Evolutionary conservation across 2,797 vertebrate species (phyloP).

Genomic region (Cephalopachus bancanus): DNA sequence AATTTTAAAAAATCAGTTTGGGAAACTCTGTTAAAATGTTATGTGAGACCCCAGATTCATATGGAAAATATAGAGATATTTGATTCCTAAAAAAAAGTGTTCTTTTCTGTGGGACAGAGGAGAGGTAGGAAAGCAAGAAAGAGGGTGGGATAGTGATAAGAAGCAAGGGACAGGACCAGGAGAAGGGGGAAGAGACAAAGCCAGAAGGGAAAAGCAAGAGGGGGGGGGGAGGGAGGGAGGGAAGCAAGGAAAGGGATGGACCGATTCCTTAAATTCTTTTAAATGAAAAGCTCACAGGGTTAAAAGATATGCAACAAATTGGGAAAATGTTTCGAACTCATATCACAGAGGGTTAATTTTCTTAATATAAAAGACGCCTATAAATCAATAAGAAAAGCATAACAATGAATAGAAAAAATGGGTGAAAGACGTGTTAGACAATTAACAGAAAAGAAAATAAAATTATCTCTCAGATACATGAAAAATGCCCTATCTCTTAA

Average conservation of each 20-base stretch:
- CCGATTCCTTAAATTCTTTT: not conserved
- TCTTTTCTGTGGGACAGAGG: too few species aligned
- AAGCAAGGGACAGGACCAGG: too few species aligned
- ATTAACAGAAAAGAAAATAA: slow-evolving; percentile 31
- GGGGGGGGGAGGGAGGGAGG: too few species aligned
- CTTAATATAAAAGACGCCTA: not conserved
- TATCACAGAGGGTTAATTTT: not conserved
- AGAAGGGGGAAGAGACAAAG: too few species aligned
- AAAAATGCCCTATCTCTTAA: not conserved
- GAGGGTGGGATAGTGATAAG: too few species aligned
- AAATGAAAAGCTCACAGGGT: not conserved
- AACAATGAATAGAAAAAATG: not conserved
- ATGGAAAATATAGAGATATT: slow-evolving; percentile 16
- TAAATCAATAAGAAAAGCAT: not conserved
- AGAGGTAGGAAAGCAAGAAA: too few species aligned
- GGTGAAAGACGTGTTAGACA: not conserved
- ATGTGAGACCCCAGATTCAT: not conserved
- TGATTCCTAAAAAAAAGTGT: not conserved
- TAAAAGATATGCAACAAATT: slow-evolving; percentile 2
- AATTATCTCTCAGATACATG: not conserved
- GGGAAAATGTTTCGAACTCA: not conserved
- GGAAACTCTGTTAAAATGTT: not conserved
- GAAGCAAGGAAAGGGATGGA: not conserved
- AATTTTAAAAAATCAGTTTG: not conserved
- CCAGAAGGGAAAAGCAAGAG: too few species aligned